Evolutionary conservation across 2,888 invertebrate genomes (phyloP), one percentile per base, ranked within the genome.

Genomic region (Diabrotica balteata): DNA sequence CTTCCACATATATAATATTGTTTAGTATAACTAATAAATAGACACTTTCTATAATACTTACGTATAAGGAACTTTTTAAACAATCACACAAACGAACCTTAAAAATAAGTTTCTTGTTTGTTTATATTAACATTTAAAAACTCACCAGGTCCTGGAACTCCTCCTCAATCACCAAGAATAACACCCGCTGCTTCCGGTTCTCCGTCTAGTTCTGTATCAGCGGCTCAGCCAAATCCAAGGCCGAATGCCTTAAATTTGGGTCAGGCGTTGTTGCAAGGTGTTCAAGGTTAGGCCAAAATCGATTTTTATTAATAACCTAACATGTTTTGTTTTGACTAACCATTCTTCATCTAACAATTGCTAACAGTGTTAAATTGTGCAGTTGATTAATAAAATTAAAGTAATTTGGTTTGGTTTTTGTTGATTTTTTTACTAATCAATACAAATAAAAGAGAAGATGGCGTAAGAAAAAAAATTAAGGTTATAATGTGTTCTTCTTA

Each of bases 181-280:
- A 79, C 78, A 51, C 75, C 81, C n/a, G 73, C 81, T n/a, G 75
- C 81, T 50, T 78, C 81, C 57, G 79, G 78, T 72, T 81, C 81
- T 46, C 81, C 81, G 62, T 80, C 83, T 69, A 79, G 82, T 73
- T 81, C 83, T 71, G 77, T 82, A 70, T 73, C 73, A 8, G 67
- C 76, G 46, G 72, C 74, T 59, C 70, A 78, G 66, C 66, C 73
- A 49, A 68, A 69, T 61, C 63, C 74, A 52, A 76, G 78, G 60
- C 79, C 81, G 51, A 80, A 80, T 67, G 77, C 83, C 57, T 75
- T 84, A 69, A 83, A 82, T 76, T 80, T 84, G 73, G 83, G 84
- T 69, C 84, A 84, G 75, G 84, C 83, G 72, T 80, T 85, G 72
- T 81, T 85, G 72, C 85, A 85, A 79, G 82, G 82, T 75, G 83